Evolutionary conservation across 2,888 invertebrate genomes (phyloP), one percentile per base, ranked within the genome.

Genomic region (Pinctada fucata): DNA sequence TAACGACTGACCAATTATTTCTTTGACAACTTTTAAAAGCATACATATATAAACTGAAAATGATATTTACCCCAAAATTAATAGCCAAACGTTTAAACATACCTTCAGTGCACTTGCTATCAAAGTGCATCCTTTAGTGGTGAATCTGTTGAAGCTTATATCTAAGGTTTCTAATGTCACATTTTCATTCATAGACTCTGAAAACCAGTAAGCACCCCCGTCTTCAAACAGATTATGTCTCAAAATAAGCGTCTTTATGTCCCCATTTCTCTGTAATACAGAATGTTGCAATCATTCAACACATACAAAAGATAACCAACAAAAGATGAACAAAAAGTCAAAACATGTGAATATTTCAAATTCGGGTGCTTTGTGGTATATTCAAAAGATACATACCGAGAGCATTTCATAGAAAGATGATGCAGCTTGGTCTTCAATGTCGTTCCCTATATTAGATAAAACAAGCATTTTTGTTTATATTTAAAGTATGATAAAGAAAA

Each of bases 121-220:
- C 5, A 84, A 83, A 3, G 82, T 78, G 16, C 88, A 89, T 2
- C 89, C 88, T 68, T 85, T 81, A n/a, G 87, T 82, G 65, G 88
- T 79, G 76, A 90, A 86, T 69, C 86, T 86, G 74, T 90, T 90
- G 89, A 89, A 90, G 74, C 90, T 89, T 16, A 90, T 79, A 72
- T 90, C 90, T 4, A 90, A 79, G 4, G 84, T 79, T 76, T 87
- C 84, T n/a, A 90, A 79, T 16, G 82, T 81, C 66, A 89, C 89
- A 69, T 90, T 90, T 45, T 86, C 82, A 16, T 85, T 79, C 16
- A 90, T 80, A 2, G 86, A 86, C 5, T 88, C 86, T 52, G 83
- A 82, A 66, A 90, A 85, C 64, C 74, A 81, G 48, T 78, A 63
- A 0, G 86, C 88, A 0, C 85, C 87, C 8, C 79, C 72, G n/a